Percentiles rank a stretch among this genome's conserved stretches.
Conservation (phyloP, 53 echinoderm and acorn worm species). For the Crossaster papposus region DNA sequence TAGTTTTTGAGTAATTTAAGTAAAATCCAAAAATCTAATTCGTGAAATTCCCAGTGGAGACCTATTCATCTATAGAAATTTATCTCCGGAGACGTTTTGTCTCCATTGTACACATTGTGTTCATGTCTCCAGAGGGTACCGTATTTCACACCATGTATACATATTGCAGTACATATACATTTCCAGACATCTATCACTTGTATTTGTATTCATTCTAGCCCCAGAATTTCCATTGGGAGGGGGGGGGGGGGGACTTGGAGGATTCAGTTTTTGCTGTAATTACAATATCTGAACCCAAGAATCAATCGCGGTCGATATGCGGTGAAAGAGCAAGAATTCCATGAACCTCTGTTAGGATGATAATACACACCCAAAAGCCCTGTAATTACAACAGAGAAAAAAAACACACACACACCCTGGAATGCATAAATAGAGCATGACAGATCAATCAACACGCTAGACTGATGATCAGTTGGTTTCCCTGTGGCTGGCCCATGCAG, state of each 20-base stretch:
- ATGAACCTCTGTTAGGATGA: constrained; percentile 28
- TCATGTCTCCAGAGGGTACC: too few species aligned
- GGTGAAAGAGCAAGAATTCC: constrained; percentile 23
- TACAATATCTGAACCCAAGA: constrained; percentile 26
- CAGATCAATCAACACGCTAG: constrained; percentile 47
- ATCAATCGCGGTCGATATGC: constrained; percentile 41
- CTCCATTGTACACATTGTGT: too few species aligned
- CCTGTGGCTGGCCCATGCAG: background rate
- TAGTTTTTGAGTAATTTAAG: too few species aligned
- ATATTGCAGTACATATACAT: too few species aligned
- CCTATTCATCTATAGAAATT: too few species aligned
- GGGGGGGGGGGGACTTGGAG: background rate
- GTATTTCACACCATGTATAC: too few species aligned
- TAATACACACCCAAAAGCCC: background rate
- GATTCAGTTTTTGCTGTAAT: constrained; percentile 13
- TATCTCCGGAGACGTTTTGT: too few species aligned
- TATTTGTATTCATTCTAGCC: background rate
- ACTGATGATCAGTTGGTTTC: constrained; percentile 16
- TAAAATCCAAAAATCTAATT: too few species aligned
- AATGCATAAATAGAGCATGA: too few species aligned
- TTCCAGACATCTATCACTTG: too few species aligned
- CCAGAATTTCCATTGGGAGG: background rate
- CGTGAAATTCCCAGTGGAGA: too few species aligned
- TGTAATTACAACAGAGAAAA: constrained; percentile 37
- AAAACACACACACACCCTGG: too few species aligned